These are phyloP conservation scores for Drosophila prolongata DNA, from an alignment of 2,888 invertebrate species.

Conservation along the genomic window DNA sequence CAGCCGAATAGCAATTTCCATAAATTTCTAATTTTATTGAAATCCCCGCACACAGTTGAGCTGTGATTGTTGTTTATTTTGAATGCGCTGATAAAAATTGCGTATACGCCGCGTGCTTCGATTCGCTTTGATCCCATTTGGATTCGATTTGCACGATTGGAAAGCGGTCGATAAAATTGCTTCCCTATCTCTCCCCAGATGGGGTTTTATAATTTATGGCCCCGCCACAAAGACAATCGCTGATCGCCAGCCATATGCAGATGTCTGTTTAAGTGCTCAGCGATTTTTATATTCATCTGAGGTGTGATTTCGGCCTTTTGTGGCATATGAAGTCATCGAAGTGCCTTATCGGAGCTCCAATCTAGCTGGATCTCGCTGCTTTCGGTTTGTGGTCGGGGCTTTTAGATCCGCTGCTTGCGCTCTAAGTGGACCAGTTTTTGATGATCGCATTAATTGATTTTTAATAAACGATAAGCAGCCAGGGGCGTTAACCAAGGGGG, in stretches of 20 bases:
- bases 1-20: conserved; percentile 68
- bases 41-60: conserved; percentile 43
- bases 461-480: conserved; percentile 52
- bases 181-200: conserved; percentile 17
- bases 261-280: conserved; percentile 47
- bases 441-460: conserved; percentile 58
- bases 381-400: conserved; percentile 12
- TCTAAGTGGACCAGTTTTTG: conserved; percentile 72
- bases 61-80: conserved; percentile 36
- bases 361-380: conserved; percentile 32
- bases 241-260: conserved; percentile 43
- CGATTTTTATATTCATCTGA: conserved; percentile 50
- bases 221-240: conserved; percentile 15
- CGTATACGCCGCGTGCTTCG: conserved; percentile 62
- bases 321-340: conserved; percentile 67
- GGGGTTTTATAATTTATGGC: conserved; percentile 45
- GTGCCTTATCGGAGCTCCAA: conserved; percentile 32
- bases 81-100: conserved; percentile 64
- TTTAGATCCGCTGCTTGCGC: conserved; percentile 41
- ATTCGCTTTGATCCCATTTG: conserved; percentile 40
- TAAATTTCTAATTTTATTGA: conserved; percentile 80
- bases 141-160: conserved; percentile 36
- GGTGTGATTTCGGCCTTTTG: conserved; percentile 47
- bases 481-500: conserved; percentile 17
- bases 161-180: conserved; percentile 35